Evolutionary conservation across 2,113 vertebrate species (phyloP).

Genomic region (Machaerirhynchus nigripectus): DNA sequence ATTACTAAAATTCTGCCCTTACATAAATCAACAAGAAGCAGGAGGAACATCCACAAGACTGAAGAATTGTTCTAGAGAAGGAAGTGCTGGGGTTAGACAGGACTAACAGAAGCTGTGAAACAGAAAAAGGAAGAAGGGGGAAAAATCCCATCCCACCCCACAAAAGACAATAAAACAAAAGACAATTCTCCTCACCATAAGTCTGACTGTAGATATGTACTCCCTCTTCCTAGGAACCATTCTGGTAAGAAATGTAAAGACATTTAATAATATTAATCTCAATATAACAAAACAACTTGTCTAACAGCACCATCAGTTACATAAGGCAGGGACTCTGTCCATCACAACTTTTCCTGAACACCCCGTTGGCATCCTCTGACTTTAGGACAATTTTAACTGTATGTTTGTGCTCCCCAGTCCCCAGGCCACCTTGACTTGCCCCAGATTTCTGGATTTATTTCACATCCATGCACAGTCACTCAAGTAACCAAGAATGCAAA

Average conservation of each 20-base stretch:
- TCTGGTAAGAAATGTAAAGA: not conserved
- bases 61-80: not conserved
- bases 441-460: not conserved
- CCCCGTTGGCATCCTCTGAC: not conserved
- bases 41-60: not conserved
- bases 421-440: not conserved
- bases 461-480: not conserved
- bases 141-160: fast-evolving
- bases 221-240: not conserved
- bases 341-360: not conserved
- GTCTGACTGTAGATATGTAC: not conserved
- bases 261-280: not conserved
- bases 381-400: not conserved
- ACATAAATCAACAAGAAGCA: not conserved
- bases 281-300: not conserved
- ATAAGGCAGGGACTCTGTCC: not conserved
- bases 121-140: not conserved
- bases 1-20: not conserved
- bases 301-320: not conserved
- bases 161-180: not conserved
- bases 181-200: not conserved
- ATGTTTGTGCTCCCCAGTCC: not conserved
- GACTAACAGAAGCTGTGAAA: not conserved
- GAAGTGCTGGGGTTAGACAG: not conserved
- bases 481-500: not conserved